Percentiles rank a stretch among this genome's conserved stretches.
These are phyloP conservation scores for Intellagama lesueurii DNA, from an alignment of 2,797 vertebrate genomes.

Conservation along the genomic window DNA sequence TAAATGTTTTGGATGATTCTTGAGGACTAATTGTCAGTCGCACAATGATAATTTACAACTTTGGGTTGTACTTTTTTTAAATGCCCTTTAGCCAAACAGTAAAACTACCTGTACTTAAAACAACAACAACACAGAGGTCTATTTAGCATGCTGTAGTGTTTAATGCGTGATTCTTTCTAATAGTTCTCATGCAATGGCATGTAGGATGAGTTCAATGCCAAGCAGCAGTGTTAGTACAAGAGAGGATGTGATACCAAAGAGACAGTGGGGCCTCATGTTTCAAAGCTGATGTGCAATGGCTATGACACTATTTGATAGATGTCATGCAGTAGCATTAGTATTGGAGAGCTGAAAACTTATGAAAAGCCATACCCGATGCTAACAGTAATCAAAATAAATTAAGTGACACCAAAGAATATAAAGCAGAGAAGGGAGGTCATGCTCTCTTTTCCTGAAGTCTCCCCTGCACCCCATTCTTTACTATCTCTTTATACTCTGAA, in stretches of 20 bases:
- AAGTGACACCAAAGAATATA: not conserved
- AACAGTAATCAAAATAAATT: not conserved
- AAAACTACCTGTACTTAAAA: not conserved
- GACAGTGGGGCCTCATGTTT: not conserved
- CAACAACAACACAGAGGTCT: not conserved
- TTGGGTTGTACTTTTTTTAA: not conserved
- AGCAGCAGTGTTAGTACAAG: not conserved
- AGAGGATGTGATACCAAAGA: not conserved
- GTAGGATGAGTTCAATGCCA: too few relatives aligned
- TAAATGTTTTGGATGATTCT: not conserved
- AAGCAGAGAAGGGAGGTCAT: not conserved
- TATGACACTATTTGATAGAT: not conserved
- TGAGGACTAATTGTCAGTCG: not conserved
- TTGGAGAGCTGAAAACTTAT: too few relatives aligned
- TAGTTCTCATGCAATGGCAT: not conserved
- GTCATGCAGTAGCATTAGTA: not conserved
- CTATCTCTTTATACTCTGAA: not conserved
- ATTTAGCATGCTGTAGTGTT: not conserved
- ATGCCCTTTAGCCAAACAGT: not conserved
- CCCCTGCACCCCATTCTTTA: too few relatives aligned
- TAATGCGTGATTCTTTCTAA: not conserved
- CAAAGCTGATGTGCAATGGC: not conserved
- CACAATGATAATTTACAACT: not conserved
- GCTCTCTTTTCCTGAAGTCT: too few relatives aligned
- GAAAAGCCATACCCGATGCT: not conserved